A percentile compares a stretch with the other conserved stretches of the same genome.
These are phyloP conservation scores for Acleris holmiana DNA, from an alignment of 2,888 invertebrate genomes.

Conservation along the genomic window DNA sequence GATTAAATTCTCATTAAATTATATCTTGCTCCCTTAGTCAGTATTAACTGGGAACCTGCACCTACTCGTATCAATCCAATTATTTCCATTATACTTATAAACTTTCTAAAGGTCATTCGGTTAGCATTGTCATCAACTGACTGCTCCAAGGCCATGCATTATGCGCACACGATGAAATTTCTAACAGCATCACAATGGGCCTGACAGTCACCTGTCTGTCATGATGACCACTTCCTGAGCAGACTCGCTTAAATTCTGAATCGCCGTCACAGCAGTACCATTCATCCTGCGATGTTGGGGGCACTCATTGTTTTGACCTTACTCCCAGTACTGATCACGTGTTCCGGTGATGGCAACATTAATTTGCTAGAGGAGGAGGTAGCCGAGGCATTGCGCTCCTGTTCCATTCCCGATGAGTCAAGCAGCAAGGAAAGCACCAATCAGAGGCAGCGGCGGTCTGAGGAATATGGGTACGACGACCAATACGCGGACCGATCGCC, in stretches of 20 bases:
- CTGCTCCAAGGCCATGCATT: conserved; percentile 10
- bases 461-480: conserved; percentile 43
- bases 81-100: not conserved
- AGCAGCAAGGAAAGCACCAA: conserved; percentile 39
- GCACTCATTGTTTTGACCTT: conserved; percentile 50
- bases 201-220: conserved; percentile 59
- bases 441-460: conserved; percentile 52
- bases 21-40: no score
- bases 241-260: conserved; percentile 20
- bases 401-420: conserved; percentile 46
- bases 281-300: conserved; percentile 52
- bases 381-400: conserved; percentile 63
- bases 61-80: no score
- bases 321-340: conserved; percentile 54
- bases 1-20: no score
- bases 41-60: no score
- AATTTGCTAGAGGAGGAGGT: conserved; percentile 73
- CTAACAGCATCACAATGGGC: conserved; percentile 40
- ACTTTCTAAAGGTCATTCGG: conserved; percentile 28
- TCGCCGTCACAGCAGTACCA: conserved; percentile 34
- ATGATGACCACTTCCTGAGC: conserved; percentile 49
- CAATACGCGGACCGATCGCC: conserved; percentile 42
- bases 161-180: conserved; percentile 12
- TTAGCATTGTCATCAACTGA: conserved; percentile 17
- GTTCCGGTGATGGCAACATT: conserved; percentile 71